A percentile compares a stretch with the other conserved stretches of the same genome.
These are phyloP conservation scores for Potamarius usumacintae DNA, from an alignment of 2,113 vertebrate genomes.

Conservation along the genomic window DNA sequence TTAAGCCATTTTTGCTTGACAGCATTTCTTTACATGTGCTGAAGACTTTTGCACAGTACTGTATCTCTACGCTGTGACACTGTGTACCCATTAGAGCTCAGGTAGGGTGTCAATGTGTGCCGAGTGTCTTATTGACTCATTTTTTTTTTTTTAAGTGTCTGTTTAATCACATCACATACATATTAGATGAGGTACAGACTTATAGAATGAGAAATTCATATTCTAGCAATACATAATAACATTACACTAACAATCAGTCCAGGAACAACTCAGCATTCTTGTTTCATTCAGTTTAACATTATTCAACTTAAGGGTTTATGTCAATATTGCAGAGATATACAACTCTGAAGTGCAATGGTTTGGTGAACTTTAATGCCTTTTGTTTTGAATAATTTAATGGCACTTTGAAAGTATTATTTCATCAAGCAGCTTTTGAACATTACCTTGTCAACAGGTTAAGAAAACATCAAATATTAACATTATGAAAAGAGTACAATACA, in stretches of 20 bases:
- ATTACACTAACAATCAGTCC: background rate
- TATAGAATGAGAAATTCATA: background rate
- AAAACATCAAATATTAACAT: slow-evolving; percentile 42
- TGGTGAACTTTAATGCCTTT: slow-evolving; percentile 13
- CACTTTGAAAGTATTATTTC: slow-evolving; percentile 35
- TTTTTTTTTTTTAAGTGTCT: background rate
- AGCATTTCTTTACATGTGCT: too few relatives aligned
- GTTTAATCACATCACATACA: background rate
- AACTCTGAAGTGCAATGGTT: background rate
- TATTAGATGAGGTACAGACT: background rate
- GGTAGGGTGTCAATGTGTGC: background rate
- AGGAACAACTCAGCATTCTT: background rate
- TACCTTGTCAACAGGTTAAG: slow-evolving; percentile 21
- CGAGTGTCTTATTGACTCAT: background rate
- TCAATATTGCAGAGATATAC: background rate
- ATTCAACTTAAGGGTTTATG: background rate
- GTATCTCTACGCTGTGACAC: slow-evolving; percentile 3
- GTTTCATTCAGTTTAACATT: background rate
- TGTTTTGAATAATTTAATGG: slow-evolving; percentile 39
- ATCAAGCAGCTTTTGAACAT: slow-evolving; percentile 25
- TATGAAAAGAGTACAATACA: slow-evolving; percentile 36
- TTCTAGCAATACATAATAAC: background rate
- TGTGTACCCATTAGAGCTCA: background rate
- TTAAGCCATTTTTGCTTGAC: too few relatives aligned
- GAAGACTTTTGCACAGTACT: background rate